phyloP scores from a whole-genome alignment of 2,113 vertebrate species.

The Pelusios castaneus region DNA sequence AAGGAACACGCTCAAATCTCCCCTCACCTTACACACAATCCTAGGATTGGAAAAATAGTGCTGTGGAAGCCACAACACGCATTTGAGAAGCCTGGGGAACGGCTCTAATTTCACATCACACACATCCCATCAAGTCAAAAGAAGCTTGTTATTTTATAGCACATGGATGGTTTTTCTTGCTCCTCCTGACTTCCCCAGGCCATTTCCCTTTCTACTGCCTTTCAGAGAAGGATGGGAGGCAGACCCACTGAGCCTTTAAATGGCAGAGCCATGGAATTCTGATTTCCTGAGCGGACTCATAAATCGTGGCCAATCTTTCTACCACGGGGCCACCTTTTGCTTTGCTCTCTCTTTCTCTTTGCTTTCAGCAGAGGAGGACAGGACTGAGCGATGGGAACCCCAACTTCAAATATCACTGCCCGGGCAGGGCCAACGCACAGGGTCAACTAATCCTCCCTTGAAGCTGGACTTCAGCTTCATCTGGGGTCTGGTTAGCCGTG shows the following conservation, averaged over 20 bases:
- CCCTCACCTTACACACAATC: neutral
- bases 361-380: neutral
- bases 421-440: neutral
- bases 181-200: neutral
- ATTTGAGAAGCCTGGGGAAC: neutral
- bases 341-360: neutral
- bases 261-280: neutral
- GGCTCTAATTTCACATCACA: neutral
- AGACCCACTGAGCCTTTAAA: neutral
- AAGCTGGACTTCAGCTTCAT: fast-evolving
- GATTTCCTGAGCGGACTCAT: neutral
- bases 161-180: neutral
- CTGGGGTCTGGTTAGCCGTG: neutral
- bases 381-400: neutral
- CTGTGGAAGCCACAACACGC: neutral
- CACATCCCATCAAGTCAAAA: neutral
- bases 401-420: neutral
- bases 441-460: neutral
- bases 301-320: neutral
- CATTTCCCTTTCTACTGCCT: neutral
- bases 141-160: neutral
- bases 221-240: neutral
- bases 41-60: neutral
- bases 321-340: neutral
- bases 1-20: neutral